These are phyloP conservation scores for Muscicapa adusta DNA, from an alignment of 2,113 vertebrate species.

Conservation along the genomic window DNA sequence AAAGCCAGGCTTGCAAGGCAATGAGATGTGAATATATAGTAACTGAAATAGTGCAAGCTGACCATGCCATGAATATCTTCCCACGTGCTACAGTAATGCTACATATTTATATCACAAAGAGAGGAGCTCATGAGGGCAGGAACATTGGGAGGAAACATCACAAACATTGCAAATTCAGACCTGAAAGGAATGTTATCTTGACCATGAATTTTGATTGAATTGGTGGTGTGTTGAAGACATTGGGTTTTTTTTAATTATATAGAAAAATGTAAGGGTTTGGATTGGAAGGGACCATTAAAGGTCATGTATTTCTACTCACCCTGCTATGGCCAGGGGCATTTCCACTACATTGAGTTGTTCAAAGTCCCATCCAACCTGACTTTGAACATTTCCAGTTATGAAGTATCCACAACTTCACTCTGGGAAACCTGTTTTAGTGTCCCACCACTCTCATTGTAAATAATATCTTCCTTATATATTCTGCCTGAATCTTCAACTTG, in stretches of 20 bases:
- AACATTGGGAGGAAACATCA: not conserved
- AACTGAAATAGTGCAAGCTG: not conserved
- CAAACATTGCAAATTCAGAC: not conserved
- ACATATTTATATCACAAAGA: conserved; percentile 4
- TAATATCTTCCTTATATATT: not conserved
- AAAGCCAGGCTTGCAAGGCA: not conserved
- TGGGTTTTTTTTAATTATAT: not conserved
- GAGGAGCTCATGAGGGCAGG: not conserved
- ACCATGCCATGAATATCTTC: not conserved
- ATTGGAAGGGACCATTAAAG: not conserved
- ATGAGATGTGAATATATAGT: not conserved
- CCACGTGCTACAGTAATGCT: not conserved
- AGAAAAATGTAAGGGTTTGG: not conserved
- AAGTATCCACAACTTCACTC: not conserved
- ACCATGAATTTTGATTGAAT: not conserved
- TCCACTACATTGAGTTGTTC: not conserved
- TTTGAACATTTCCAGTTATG: not conserved
- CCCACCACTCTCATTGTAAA: not conserved
- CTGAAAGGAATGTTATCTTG: not conserved
- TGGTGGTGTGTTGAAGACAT: not conserved
- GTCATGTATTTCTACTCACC: not conserved
- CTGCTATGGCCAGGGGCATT: not conserved
- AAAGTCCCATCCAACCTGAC: not conserved
- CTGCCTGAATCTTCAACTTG: not conserved
- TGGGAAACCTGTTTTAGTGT: not conserved